Conservation (phyloP, 2,113 vertebrate genomes). For the Petrocephalus microphthalmus region DNA sequence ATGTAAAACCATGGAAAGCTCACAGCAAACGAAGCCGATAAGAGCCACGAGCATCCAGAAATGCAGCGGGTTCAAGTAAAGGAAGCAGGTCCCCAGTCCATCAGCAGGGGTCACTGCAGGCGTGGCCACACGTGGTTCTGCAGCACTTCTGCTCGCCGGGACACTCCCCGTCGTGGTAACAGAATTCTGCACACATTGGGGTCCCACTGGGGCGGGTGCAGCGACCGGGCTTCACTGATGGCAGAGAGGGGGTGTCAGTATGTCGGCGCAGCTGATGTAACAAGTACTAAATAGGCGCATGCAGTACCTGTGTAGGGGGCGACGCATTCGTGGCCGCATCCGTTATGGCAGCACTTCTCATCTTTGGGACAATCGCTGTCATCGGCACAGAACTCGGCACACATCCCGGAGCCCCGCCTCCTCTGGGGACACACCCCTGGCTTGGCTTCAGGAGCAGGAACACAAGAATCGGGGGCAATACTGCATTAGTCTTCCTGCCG, state of each 20-base stretch:
- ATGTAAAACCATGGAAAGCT: not conserved
- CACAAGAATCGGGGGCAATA: not conserved
- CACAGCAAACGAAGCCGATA: not conserved
- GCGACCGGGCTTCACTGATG: conserved; percentile 53
- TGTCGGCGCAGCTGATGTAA: not conserved
- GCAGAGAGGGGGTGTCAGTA: not conserved
- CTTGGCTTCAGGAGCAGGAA: conserved; percentile 43
- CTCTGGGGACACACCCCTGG: conserved; percentile 48
- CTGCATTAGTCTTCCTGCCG: not conserved
- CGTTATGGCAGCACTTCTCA: conserved; percentile 64
- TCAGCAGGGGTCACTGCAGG: conserved; percentile 57
- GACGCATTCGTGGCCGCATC: conserved; percentile 60
- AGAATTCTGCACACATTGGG: conserved; percentile 59
- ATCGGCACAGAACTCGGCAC: conserved; percentile 52
- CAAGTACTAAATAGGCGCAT: not conserved
- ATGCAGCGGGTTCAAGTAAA: conserved; percentile 15
- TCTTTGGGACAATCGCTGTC: conserved; percentile 54
- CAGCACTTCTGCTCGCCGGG: conserved; percentile 61
- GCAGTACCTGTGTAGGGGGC: conserved; percentile 53
- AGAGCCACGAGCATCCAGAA: not conserved
- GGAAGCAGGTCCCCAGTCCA: not conserved
- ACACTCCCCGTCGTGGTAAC: conserved; percentile 59
- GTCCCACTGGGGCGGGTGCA: conserved; percentile 49
- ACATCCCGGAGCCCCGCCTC: conserved; percentile 40
- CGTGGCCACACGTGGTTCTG: conserved; percentile 53